These are phyloP conservation scores for Plagiodera versicolora DNA, from an alignment of 2,888 invertebrate species.

Conservation along the genomic window DNA sequence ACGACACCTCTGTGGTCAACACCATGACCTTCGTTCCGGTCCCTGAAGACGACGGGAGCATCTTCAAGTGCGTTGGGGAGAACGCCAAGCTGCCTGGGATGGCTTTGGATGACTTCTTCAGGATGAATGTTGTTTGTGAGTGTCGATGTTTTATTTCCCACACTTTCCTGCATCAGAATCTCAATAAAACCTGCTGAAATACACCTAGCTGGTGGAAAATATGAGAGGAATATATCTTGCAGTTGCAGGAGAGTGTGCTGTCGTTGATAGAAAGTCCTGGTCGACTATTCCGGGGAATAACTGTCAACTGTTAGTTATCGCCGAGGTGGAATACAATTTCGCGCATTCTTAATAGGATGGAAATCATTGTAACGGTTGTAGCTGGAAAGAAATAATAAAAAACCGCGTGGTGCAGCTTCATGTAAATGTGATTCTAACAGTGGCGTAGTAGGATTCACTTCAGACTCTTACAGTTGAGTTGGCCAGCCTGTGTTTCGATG, in stretches of 20 bases:
- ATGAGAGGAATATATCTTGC: not conserved
- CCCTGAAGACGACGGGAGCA: slow-evolving; percentile 83
- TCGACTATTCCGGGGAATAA: slow-evolving; percentile 45
- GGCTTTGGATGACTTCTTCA: slow-evolving; percentile 78
- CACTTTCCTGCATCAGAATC: too few relatives aligned
- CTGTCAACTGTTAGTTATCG: slow-evolving; percentile 46
- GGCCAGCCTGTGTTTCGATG: too few relatives aligned
- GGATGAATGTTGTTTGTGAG: slow-evolving; percentile 89
- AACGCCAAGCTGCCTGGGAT: slow-evolving; percentile 78
- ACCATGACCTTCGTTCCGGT: slow-evolving; percentile 78
- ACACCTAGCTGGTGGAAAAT: too few relatives aligned
- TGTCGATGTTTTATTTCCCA: slow-evolving; percentile 48
- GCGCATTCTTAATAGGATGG: slow-evolving; percentile 50
- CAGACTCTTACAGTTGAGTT: too few relatives aligned
- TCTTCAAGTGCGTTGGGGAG: slow-evolving; percentile 82
- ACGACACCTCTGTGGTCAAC: slow-evolving; percentile 75
- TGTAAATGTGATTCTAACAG: slow-evolving; percentile 40
- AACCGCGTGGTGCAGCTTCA: slow-evolving; percentile 45
- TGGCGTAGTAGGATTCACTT: too few relatives aligned
- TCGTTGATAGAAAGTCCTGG: slow-evolving; percentile 35
- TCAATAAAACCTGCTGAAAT: too few relatives aligned
- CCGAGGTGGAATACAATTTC: slow-evolving; percentile 45
- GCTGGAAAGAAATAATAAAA: slow-evolving; percentile 42
- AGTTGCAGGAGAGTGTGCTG: not conserved
- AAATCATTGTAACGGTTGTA: slow-evolving; percentile 43